These are phyloP conservation scores for Aphelinus atriplicis DNA, from an alignment of 1,140 invertebrate genomes.

Conservation along the genomic window DNA sequence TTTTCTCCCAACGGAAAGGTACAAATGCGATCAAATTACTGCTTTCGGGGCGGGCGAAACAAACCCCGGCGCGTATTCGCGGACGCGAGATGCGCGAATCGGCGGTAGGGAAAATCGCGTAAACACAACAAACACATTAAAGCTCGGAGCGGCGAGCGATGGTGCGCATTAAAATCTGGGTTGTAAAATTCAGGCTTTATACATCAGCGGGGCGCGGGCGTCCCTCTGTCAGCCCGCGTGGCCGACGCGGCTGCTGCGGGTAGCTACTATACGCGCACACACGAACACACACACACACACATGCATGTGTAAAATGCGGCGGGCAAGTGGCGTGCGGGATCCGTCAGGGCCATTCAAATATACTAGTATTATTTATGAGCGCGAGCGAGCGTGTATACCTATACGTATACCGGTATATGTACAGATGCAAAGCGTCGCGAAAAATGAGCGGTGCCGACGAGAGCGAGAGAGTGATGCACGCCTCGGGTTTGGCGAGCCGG, in stretches of 20 bases:
- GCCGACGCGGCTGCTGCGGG: no score
- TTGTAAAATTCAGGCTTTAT: background rate
- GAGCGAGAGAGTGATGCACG: background rate
- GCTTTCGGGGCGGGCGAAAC: no score
- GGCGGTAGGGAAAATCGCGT: constrained; percentile 3
- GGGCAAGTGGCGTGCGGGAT: constrained; percentile 58
- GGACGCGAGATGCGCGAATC: background rate
- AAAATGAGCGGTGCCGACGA: constrained; percentile 28
- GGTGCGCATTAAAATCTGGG: constrained; percentile 13
- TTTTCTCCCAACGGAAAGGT: no score
- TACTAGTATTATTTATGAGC: constrained; percentile 63
- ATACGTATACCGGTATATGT: constrained; percentile 22
- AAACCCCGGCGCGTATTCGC: constrained; percentile 35
- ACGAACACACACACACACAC: background rate
- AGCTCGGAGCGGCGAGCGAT: background rate
- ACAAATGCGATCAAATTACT: no score
- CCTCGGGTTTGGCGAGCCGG: no score
- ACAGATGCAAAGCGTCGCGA: constrained; percentile 40
- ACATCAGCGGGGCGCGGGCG: no score
- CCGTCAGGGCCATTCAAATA: constrained; percentile 63
- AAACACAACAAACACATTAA: background rate
- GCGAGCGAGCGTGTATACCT: constrained; percentile 14
- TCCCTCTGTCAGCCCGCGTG: no score
- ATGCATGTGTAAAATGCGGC: constrained; percentile 26
- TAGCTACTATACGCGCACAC: background rate